Evolutionary conservation across 2,113 vertebrate species (phyloP).

Genomic region (Machaerirhynchus nigripectus): DNA sequence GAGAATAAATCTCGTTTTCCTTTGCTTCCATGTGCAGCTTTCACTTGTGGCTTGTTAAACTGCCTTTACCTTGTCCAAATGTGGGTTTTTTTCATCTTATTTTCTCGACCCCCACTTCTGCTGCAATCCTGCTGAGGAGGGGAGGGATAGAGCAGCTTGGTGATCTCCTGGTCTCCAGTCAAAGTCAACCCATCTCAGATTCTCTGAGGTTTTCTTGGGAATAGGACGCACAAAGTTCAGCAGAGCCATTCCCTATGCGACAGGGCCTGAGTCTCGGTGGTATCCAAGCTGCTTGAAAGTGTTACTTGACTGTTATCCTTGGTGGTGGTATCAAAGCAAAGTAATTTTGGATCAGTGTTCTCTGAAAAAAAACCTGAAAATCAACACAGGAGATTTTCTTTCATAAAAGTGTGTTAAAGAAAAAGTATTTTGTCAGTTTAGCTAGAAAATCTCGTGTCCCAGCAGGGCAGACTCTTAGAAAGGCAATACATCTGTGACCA

Average conservation of each 20-base stretch:
- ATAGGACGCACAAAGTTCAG: neutral
- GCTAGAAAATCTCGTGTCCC: neutral
- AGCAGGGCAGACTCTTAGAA: neutral
- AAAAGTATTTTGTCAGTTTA: neutral
- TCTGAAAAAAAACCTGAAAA: neutral
- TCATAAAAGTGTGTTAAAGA: neutral
- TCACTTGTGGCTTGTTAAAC: neutral
- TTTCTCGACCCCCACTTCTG: neutral
- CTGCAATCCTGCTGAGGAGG: neutral
- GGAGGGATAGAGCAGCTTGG: neutral
- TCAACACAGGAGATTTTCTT: neutral
- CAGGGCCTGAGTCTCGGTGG: neutral
- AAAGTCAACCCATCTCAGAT: neutral
- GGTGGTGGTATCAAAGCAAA: neutral
- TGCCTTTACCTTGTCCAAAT: neutral
- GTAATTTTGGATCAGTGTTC: neutral
- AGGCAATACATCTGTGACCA: neutral
- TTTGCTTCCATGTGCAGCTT: neutral
- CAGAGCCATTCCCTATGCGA: neutral
- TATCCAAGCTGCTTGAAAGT: neutral
- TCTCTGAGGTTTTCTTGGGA: neutral
- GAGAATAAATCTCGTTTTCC: neutral
- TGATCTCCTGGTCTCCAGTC: neutral
- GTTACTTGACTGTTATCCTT: neutral
- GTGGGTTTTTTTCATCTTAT: neutral